Evolutionary conservation across 2,888 invertebrate species (phyloP), one percentile per base, ranked within the genome.

Genomic region (Eucera pruinosa): DNA sequence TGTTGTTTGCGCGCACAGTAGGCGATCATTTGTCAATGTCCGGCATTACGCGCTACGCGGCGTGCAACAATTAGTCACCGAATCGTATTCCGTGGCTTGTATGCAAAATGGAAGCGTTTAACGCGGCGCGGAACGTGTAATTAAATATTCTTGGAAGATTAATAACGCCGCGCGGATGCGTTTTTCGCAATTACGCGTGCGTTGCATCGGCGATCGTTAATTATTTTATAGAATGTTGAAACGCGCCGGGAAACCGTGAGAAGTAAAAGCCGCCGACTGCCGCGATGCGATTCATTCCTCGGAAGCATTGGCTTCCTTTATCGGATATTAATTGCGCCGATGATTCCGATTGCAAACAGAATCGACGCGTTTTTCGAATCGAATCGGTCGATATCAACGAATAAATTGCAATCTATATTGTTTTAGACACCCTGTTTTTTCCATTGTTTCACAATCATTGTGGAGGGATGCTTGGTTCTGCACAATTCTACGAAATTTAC

Each of bases 1-100:
- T 43, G 67, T 68, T 64, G 69, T 52, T 68, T 55, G 20, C 48
- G 48, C 30, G 41, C 33, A 30, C 20, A 39, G 30, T 30, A n/a
- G 11, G 11, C 54, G 67, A 43, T 72, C 78, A 55, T 78, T 78
- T 68, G 72, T 79, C 79, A 79, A 47, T 79, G 79, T 78, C 79
- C 58, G 7, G 9, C 48, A 33, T 55, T 57, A 58, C 65, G 70
- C 58, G n/a, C 30, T 48, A 54, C 33, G 3, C 3, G 33, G 66
- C 58, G 25, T 25, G 18, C 18, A 54, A 55, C 67, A 61, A 79
- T 78, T 68, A 78, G 54, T 72, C 78, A 58, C 52, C 71, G 66
- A 78, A 77, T 62, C 57, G 58, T 67, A 45, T 36, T 15, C 43
- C 15, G 25, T 41, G 20, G 39, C 52, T 54, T 25, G 39, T 60